phyloP scores from a whole-genome alignment of 2,888 invertebrate genomes.

The Gisinianus flammeolus region DNA sequence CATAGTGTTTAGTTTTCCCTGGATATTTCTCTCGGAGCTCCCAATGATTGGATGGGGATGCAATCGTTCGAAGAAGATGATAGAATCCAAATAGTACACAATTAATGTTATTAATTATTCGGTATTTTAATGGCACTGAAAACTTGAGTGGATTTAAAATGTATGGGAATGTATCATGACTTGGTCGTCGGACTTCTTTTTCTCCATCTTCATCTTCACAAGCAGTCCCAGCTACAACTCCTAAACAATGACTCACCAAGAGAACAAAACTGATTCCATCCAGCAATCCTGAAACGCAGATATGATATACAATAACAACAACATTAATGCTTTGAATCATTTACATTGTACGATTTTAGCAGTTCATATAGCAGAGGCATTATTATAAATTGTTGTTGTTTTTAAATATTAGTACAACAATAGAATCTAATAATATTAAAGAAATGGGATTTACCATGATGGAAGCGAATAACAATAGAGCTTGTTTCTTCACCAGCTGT shows the following conservation, averaged over 20 bases:
- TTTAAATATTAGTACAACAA: no score
- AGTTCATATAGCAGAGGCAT: no score
- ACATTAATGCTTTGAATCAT: no score
- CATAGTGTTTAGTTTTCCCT: conserved; percentile 23
- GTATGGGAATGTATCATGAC: conserved; percentile 32
- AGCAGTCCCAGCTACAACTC: not conserved
- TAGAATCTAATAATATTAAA: no score
- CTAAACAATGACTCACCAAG: conserved; percentile 34
- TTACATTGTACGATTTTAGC: no score
- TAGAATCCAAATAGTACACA: conserved; percentile 37
- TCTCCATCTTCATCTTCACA: not conserved
- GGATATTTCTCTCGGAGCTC: conserved; percentile 12
- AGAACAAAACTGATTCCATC: conserved; percentile 33
- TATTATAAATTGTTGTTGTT: no score
- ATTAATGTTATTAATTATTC: conserved; percentile 35
- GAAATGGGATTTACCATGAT: conserved; percentile 14
- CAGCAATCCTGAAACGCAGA: not conserved
- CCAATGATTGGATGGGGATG: conserved; percentile 14
- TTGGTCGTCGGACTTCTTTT: not conserved
- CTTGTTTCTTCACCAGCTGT: conserved; percentile 1
- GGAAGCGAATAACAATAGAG: conserved; percentile 21
- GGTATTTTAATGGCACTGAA: conserved; percentile 25
- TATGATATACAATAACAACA: no score
- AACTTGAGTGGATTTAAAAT: conserved; percentile 31
- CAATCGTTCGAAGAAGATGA: conserved; percentile 26